Conservation (phyloP, 2,113 vertebrate genomes). For the Chamaea fasciata region DNA sequence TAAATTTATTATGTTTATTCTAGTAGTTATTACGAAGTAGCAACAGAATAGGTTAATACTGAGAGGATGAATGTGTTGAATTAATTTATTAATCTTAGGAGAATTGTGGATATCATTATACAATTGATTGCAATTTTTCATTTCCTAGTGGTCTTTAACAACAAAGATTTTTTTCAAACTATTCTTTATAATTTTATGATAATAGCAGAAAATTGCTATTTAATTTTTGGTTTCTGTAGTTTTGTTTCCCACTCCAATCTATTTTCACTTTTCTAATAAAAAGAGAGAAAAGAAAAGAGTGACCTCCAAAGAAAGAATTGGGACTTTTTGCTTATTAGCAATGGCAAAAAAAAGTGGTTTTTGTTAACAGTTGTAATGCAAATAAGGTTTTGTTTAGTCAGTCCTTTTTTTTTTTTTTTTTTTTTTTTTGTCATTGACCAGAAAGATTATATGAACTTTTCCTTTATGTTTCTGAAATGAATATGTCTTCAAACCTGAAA, state of each 20-base stretch:
- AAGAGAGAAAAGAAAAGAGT: neutral
- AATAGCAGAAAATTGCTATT: neutral
- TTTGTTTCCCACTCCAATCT: neutral
- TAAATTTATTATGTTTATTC: conserved; percentile 11
- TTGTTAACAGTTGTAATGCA: neutral
- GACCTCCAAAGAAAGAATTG: neutral
- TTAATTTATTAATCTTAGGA: conserved; percentile 22
- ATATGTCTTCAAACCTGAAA: neutral
- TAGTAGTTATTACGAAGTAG: neutral
- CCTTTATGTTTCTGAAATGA: neutral
- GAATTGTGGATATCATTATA: neutral
- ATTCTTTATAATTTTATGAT: neutral
- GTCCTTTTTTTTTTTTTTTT: neutral
- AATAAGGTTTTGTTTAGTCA: neutral
- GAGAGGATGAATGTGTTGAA: neutral
- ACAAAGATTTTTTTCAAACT: neutral
- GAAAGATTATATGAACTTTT: neutral
- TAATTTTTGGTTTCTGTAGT: neutral
- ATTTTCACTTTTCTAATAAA: neutral
- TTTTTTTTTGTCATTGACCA: neutral
- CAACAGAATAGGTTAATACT: neutral
- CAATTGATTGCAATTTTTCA: neutral
- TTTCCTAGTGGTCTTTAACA: conserved; percentile 1
- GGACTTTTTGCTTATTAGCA: neutral
- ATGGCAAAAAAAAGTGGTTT: neutral